Conservation (phyloP, 2,797 vertebrate species). For the Lycodopsis pacificus region DNA sequence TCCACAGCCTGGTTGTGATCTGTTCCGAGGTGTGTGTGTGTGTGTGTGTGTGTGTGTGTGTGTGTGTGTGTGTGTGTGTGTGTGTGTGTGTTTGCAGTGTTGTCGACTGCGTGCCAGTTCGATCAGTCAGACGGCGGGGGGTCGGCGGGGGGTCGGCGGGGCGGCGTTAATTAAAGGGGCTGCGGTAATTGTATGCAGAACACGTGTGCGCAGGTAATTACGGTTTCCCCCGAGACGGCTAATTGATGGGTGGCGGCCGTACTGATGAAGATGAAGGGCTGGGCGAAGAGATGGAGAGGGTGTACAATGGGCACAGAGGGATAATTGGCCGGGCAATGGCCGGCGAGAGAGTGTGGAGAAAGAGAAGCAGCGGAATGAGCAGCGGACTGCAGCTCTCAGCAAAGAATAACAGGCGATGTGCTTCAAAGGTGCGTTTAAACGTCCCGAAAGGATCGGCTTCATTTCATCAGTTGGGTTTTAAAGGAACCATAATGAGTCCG, state of each 20-base stretch:
- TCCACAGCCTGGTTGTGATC: background rate
- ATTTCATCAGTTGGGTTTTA: conserved; percentile 29
- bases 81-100: background rate
- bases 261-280: conserved; percentile 76
- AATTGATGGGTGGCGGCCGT: conserved; percentile 80
- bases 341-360: conserved; percentile 20
- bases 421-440: background rate
- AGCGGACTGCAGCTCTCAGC: too few relatives aligned
- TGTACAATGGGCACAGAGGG: conserved; percentile 59
- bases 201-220: conserved; percentile 85
- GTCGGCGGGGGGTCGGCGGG: conserved; percentile 65
- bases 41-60: conserved; percentile 21
- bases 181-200: conserved; percentile 81
- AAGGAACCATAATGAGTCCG: conserved; percentile 14
- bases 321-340: conserved; percentile 63
- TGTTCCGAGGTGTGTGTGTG: conserved; percentile 16
- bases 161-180: conserved; percentile 81
- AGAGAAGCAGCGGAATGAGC: too few relatives aligned
- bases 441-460: background rate
- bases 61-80: conserved; percentile 3
- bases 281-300: conserved; percentile 55
- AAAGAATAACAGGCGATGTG: background rate
- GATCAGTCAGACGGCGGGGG: conserved; percentile 74
- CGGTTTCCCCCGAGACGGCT: conserved; percentile 76
- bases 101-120: background rate